Evolutionary conservation across 2,113 vertebrate genomes (phyloP).

Genomic region (Rattus rattus): DNA sequence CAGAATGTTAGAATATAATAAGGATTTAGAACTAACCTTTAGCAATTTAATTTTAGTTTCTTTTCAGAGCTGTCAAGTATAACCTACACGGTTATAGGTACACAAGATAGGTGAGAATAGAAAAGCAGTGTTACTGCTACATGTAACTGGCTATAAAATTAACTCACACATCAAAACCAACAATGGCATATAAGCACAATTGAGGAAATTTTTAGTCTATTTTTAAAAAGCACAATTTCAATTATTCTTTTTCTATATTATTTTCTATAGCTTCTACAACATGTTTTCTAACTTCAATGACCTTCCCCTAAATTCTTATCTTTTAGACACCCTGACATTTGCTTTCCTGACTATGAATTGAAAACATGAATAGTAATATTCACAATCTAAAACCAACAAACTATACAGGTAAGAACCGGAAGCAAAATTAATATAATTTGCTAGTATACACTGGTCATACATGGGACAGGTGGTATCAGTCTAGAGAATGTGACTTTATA

Average conservation of each 20-base stretch:
- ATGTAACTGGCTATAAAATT: neutral
- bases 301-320: neutral
- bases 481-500: neutral
- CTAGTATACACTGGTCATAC: neutral
- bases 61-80: neutral
- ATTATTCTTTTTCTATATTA: neutral
- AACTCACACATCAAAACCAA: neutral
- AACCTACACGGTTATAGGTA: neutral
- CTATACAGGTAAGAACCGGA: neutral
- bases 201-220: neutral
- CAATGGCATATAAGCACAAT: neutral
- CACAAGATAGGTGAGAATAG: neutral
- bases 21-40: neutral
- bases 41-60: neutral
- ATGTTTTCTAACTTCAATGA: neutral
- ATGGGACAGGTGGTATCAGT: accelerated
- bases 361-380: neutral
- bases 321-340: neutral
- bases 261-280: neutral
- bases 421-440: neutral
- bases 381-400: neutral
- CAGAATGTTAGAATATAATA: neutral
- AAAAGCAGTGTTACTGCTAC: neutral
- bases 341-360: neutral
- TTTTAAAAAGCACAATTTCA: neutral